Conservation (phyloP, 2,113 vertebrate genomes). For the Xenus cinereus region DNA sequence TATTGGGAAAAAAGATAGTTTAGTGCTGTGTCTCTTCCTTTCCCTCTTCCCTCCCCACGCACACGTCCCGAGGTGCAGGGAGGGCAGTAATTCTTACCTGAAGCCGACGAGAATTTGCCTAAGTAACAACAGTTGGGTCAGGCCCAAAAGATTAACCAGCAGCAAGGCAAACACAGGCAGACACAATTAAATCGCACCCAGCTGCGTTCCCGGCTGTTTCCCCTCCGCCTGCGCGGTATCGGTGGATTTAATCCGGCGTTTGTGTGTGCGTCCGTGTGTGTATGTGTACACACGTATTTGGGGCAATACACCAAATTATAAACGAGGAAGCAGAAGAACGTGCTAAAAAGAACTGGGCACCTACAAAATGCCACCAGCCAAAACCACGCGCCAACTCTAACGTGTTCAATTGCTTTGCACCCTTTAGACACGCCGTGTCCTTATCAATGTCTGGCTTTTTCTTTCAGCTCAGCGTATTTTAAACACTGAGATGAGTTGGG, state of each 20-base stretch:
- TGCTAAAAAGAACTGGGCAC: background rate
- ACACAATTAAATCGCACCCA: conserved; percentile 12
- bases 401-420: background rate
- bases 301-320: background rate
- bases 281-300: background rate
- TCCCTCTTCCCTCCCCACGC: background rate
- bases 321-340: background rate
- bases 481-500: background rate
- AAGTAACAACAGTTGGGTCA: conserved; percentile 21
- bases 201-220: background rate
- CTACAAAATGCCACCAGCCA: background rate
- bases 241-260: background rate
- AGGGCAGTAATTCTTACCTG: background rate
- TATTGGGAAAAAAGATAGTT: background rate
- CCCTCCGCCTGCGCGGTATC: background rate
- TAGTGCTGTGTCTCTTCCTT: background rate
- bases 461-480: background rate
- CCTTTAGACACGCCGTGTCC: background rate
- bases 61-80: background rate
- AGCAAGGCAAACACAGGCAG: conserved; percentile 20
- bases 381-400: fast-evolving
- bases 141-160: conserved; percentile 28
- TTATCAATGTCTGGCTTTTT: background rate
- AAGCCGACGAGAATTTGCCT: conserved; percentile 27
- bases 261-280: fast-evolving